Evolutionary conservation across 2,888 invertebrate genomes (phyloP).

Genomic region (Athrips mouffetella): DNA sequence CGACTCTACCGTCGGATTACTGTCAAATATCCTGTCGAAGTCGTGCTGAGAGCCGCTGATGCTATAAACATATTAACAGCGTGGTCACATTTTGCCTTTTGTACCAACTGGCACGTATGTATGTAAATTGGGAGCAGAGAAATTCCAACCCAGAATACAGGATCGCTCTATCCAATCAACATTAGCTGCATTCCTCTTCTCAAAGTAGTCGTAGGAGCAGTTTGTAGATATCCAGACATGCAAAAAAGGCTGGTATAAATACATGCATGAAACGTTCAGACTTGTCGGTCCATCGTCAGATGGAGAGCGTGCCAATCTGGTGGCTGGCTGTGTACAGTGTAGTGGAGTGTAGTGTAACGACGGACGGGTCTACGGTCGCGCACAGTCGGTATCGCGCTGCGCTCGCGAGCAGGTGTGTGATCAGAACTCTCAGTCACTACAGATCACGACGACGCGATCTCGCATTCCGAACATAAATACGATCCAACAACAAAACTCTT

Average conservation of each 20-base stretch:
- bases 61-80: constrained; percentile 8
- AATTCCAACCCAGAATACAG: constrained; percentile 12
- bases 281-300: constrained; percentile 23
- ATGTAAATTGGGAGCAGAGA: constrained; percentile 13
- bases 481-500: constrained; percentile 29
- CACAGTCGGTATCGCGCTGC: constrained; percentile 21
- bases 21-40: constrained; percentile 33
- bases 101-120: not conserved
- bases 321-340: too few species aligned
- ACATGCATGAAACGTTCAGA: constrained; percentile 9
- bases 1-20: constrained; percentile 34
- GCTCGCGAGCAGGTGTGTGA: constrained; percentile 72
- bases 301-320: constrained; percentile 66
- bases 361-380: too few species aligned
- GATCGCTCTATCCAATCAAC: constrained; percentile 12
- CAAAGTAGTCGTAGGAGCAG: constrained; percentile 4
- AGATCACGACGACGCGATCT: constrained; percentile 51
- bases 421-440: constrained; percentile 38
- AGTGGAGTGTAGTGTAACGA: too few species aligned
- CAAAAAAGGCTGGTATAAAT: constrained; percentile 12
- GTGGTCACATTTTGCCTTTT: constrained; percentile 2
- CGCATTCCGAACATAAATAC: constrained; percentile 33
- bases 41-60: not conserved
- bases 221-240: constrained; percentile 12
- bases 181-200: constrained; percentile 11